Evolutionary conservation across 2,888 invertebrate species (phyloP), one percentile per base, ranked within the genome.

Genomic region (Patella depressa): DNA sequence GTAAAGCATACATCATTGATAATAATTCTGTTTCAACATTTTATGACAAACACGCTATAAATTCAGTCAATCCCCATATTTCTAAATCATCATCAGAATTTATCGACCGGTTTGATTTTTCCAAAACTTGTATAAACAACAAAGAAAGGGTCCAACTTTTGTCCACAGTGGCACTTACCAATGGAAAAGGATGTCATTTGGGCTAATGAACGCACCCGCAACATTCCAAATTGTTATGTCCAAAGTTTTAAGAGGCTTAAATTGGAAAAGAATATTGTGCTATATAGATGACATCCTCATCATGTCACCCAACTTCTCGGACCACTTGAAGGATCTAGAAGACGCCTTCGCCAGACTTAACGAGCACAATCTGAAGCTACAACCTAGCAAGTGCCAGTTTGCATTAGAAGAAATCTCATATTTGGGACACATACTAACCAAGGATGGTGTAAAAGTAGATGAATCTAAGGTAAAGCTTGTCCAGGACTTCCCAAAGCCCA

Each of bases 401-500:
- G 79, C 74, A 34, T 55, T 55, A 75, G 70, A 72, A 57, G 74
- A 76, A n/a, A 53, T 75, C 17, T 71, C 72, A 75, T 78, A 73
- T 54, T 71, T 73, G 14, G 75, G 73, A 34, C 71, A 78, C 19
- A 71, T 75, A n/a, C 70, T 78, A 34, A 45, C 54, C 70, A 78
- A 72, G 53, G 65, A 75, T 19, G 69, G 78, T 17, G 75, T 78
- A 72, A 59, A 71, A 15, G 72, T 72, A 29, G 59, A 78, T 72
- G 34, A 74, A 9, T 15, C 53, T 3, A 82, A 84, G 77, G 79
- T 76, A 19, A 78, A 76, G 14, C 81, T 79, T 17, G 80, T 82
- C 2, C 53, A 74, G 65, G 78, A 74, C 19, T 81, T 81, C 55
- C 83, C 82, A n/a, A 78, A 71, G 12, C 82, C 83, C 0, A 80